Base-by-base conservation (phyloP, 2,888 invertebrate species). In the Drosophila infuscata region DNA sequence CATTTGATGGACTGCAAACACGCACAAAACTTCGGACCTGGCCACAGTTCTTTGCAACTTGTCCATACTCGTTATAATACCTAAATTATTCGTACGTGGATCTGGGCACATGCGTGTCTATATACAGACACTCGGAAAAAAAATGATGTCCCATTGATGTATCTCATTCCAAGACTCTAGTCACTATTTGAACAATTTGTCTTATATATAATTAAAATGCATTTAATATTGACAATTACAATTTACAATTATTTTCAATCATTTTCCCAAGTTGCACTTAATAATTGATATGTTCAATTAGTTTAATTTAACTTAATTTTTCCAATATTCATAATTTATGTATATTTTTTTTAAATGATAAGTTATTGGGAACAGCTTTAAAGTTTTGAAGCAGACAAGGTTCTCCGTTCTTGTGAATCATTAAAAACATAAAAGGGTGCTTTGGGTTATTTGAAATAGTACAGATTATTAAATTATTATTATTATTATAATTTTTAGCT, bases 1-100 rank as follows among this genome's bases (percentile, higher is more conserved):
- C 74, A 68, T 84, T 87, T 88, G 88, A 88, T 89, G 86, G 86
- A 88, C 89, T 85, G 80, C 79, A 77, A 74, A 80, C 87, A 88
- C 86, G 89, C 87, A 89, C 84, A 71, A 69, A 77, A 54, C 70
- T 76, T 70, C 56, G 52, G 65, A 77, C 67, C 62, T 68, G 49
- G 35, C 49, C 43, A 49, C 41, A 51, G 59, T 38, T 46, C 56
- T 35, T 17, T 58, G 30, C n/a, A 72, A 70, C 63, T 73, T 56
- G 38, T 70, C 62, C 46, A 38, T 30, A 35, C 36, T 32, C 15
- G 5, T 49, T 61, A 32, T 54, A 61, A 36, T 48, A 33, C 32
- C 46, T 56, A 15, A 70, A 52, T 66, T 63, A 66, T 56, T 48
- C 53, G 17, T 58, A 57, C 11, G 25, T 29, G 33, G 48, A 17